Conservation (phyloP, 2,113 vertebrate species). For the Gymnobelideus leadbeateri region DNA sequence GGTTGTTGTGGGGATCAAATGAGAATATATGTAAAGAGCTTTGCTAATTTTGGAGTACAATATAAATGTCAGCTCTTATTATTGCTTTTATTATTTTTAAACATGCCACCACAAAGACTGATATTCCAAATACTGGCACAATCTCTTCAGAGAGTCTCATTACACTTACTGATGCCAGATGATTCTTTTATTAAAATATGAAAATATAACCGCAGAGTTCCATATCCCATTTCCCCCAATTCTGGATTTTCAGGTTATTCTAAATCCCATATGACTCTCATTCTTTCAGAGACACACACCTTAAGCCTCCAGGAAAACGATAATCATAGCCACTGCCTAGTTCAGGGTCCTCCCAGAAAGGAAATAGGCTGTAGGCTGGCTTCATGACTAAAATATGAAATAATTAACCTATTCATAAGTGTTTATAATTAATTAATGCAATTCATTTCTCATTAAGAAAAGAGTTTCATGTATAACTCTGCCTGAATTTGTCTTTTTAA, state of each 20-base stretch:
- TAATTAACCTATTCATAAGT: background rate
- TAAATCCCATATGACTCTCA: background rate
- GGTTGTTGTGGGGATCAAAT: background rate
- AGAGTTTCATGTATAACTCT: background rate
- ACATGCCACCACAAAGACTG: background rate
- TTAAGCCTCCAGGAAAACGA: background rate
- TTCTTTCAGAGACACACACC: background rate
- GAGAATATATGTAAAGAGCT: background rate
- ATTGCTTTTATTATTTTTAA: background rate
- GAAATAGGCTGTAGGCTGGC: background rate
- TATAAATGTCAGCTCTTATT: background rate
- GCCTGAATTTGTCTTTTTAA: slow-evolving; percentile 1
- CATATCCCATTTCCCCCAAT: background rate
- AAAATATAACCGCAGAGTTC: background rate
- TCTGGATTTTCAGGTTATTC: background rate
- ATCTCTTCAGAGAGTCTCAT: background rate
- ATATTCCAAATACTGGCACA: background rate
- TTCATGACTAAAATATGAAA: slow-evolving; percentile 7
- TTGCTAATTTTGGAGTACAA: background rate
- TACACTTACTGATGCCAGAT: background rate
- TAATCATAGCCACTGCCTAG: background rate
- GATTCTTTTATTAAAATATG: background rate
- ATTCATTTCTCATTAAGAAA: slow-evolving; percentile 16
- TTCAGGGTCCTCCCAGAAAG: background rate
- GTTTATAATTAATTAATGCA: slow-evolving; percentile 15